Evolutionary conservation across 2,797 vertebrate species (phyloP).

Genomic region (Tenualosa thibaudeaui): DNA sequence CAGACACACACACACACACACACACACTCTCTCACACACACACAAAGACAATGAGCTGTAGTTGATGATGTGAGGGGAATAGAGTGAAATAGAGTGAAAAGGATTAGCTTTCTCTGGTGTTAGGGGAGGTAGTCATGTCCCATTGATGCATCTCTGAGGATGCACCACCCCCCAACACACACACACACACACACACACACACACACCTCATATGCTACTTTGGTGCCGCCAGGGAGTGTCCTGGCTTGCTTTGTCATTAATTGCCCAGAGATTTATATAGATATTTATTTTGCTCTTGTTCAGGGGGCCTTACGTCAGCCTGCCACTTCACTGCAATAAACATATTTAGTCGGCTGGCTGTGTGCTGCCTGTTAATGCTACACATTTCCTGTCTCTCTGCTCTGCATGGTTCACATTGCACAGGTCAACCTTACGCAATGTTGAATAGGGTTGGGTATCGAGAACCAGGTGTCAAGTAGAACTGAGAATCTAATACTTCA

Average conservation of each 20-base stretch:
- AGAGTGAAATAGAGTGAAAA: conserved; percentile 10
- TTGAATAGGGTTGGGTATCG: background rate
- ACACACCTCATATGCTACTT: background rate
- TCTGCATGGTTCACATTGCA: too few relatives aligned
- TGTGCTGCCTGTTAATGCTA: background rate
- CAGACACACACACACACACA: background rate
- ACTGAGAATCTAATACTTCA: too few relatives aligned
- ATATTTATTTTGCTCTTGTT: conserved; percentile 61
- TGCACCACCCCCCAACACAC: conserved; percentile 34
- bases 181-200: conserved; percentile 21
- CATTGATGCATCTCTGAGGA: conserved; percentile 31
- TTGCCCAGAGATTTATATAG: conserved; percentile 42
- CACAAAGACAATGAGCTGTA: background rate
- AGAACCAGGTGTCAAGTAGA: too few relatives aligned
- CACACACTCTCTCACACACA: background rate
- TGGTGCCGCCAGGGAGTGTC: conserved; percentile 43
- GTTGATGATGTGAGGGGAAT: conserved; percentile 12
- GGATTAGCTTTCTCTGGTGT: background rate
- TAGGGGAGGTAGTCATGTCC: conserved; percentile 29
- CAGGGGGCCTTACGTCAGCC: conserved; percentile 57
- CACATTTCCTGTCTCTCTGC: background rate
- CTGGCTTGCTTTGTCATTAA: conserved; percentile 57
- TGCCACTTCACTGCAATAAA: conserved; percentile 59
- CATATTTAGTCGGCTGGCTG: conserved; percentile 47
- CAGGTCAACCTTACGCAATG: background rate